Evolutionary conservation across 2,888 invertebrate species (phyloP), one percentile per base, ranked within the genome.

Genomic region (Leptinotarsa juncta): DNA sequence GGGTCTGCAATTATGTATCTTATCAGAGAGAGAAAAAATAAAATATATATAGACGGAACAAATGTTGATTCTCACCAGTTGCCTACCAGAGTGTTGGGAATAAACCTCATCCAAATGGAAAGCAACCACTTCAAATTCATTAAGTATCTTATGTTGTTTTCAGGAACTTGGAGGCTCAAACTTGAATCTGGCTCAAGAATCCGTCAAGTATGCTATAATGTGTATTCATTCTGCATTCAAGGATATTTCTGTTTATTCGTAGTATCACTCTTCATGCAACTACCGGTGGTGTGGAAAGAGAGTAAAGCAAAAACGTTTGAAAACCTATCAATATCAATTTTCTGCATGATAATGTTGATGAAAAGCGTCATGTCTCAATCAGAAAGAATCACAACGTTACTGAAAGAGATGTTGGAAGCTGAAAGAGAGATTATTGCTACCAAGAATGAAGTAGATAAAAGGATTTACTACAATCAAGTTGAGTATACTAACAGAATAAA

Each of bases 111-210:
- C 16, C 18, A 57, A 18, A 57, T 57, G 57, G 49, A 57, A 18
- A 69, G 57, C 32, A 57, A 32, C n/a, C 69, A 69, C 23, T 69
- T 69, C 49, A 48, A 57, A 53, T 69, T 55, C 16, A n/a, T 69
- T 18, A 69, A 48, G 69, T 69, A 23, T 16, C n/a, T 69, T 20
- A 71, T 71, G 71, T 49, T 71, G 26, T 67, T 71, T 49, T 55
- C 71, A 2, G 71, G 71, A 7, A 67, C 57, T 0, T 71, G 71
- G 71, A 55, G 71, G 48, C 12, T 71, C 32, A 57, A 71, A 26
- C 71, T 71, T 50, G 50, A 67, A 50, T 50, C 71, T 7, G 57
- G 62, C 32, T 71, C 71, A 15, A 20, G 60, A 26, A 49, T 57
- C 12, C 49, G 65, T 16, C 55, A 67, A 49, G 23, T 48, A 14